These are phyloP conservation scores for Hydrocynus forskahlii DNA, from an alignment of 2,797 vertebrate species.

Conservation along the genomic window DNA sequence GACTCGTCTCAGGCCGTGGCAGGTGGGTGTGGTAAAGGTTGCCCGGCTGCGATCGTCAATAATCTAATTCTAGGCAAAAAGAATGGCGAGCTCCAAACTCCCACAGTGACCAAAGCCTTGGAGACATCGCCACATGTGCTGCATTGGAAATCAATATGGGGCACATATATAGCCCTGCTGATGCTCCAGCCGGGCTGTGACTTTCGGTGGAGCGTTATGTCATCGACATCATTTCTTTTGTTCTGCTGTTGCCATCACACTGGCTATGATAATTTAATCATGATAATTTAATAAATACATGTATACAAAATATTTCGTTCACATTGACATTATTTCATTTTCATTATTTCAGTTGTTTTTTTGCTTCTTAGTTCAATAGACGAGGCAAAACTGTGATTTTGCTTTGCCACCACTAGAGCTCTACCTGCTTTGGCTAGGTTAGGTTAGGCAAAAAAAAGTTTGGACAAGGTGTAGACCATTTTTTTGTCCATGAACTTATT, in stretches of 20 bases:
- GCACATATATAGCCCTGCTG: constrained; percentile 28
- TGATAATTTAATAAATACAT: not conserved
- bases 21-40: constrained; percentile 38
- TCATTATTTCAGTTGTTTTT: no score
- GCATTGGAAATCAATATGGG: constrained; percentile 52
- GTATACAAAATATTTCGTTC: no score
- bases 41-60: constrained; percentile 49
- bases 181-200: constrained; percentile 46
- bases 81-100: constrained; percentile 45
- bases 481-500: no score
- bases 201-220: constrained; percentile 39
- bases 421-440: no score
- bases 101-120: constrained; percentile 37
- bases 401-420: no score
- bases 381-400: no score
- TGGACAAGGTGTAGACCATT: no score
- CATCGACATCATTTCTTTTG: not conserved
- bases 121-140: constrained; percentile 50
- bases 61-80: constrained; percentile 54
- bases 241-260: not conserved
- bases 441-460: no score
- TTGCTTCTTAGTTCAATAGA: no score
- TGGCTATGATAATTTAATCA: no score
- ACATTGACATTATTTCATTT: not conserved
- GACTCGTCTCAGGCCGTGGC: constrained; percentile 18